Base-by-base conservation (phyloP, 2,797 vertebrate genomes). In the Poecilia picta region DNA sequence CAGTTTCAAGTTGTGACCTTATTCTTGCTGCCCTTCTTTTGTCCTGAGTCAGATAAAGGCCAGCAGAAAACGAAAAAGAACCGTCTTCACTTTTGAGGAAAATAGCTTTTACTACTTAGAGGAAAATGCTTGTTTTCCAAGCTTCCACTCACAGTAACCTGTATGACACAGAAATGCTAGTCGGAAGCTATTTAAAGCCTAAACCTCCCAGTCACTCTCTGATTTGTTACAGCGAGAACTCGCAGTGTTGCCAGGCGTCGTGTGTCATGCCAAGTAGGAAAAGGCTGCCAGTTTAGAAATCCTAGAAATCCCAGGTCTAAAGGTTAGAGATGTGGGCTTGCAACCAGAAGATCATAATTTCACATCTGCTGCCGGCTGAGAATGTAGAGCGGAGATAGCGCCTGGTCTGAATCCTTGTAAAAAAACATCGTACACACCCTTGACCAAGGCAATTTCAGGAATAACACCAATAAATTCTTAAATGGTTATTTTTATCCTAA, bases 261-360 rank as follows among this genome's bases (percentile, higher is more conserved):
- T 79, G 80, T 81, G 82, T 81, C 78, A 75, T 83, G 83, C 89
- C 88, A 83, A 87, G 79, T 68, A 77, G 73, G 78, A 83, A 83
- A 86, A 85, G 80, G 73, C 83, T 83, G 77, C 83, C 78, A 87
- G 82, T 82, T 84, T 11, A 75, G 64, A 87, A 84, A 90, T 87
- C 80, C 77, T 75, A 31, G 68, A 91, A 88, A 86, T 86, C 73
- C 78, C 72, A 78, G 76, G 85, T 89, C 72, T 81, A 76, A 87
- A 90, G 85, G 88, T 89, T 87, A 86, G 81, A 89, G 79, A 85
- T 79, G 81, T 89, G 81, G 46, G 74, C 16, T 80, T 78, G 66
- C 47, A 78, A 82, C 46, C 76, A 77, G 62, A 70, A 36, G 76
- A 79, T 86, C 74, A 64, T 73, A 73, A n/a, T 89, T 87, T 85